Conservation (phyloP, 2,113 vertebrate genomes). For the Xerus inauris region DNA sequence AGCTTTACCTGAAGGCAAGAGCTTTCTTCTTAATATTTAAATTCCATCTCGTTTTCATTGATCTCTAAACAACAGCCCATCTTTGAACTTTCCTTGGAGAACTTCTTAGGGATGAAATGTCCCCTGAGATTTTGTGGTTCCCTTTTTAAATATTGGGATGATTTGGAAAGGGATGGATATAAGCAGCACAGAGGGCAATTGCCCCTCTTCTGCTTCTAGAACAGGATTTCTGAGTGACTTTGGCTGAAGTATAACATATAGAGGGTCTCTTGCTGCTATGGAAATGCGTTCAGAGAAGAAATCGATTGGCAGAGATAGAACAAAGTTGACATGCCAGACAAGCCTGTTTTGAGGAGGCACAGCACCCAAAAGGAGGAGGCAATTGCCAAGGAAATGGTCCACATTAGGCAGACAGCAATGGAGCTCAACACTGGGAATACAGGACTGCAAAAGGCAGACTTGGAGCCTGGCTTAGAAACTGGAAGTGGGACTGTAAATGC, state of each 20-base stretch:
- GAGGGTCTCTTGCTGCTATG: neutral
- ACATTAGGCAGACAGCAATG: neutral
- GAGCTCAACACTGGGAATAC: neutral
- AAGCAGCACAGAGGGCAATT: neutral
- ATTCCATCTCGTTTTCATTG: slow-evolving; percentile 80
- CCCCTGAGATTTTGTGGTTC: slow-evolving; percentile 29
- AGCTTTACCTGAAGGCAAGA: slow-evolving; percentile 84
- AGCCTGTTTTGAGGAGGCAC: neutral
- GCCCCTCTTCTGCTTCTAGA: neutral
- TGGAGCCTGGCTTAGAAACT: neutral
- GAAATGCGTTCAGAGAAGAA: neutral
- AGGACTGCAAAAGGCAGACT: neutral
- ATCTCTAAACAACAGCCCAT: slow-evolving; percentile 81
- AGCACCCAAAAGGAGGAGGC: neutral
- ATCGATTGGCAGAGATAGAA: neutral
- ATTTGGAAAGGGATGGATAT: neutral
- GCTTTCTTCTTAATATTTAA: slow-evolving; percentile 86
- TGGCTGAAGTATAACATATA: neutral
- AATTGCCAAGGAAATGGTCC: neutral
- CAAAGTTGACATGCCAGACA: neutral
- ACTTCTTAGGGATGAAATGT: slow-evolving; percentile 66
- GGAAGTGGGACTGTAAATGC: neutral
- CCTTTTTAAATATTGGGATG: slow-evolving; percentile 46
- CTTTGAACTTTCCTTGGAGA: slow-evolving; percentile 78
- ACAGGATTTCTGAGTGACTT: neutral